A percentile compares a stretch with the other conserved stretches of the same genome.
Conservation (phyloP, 2,888 invertebrate species). For the Drosophila formosana region DNA sequence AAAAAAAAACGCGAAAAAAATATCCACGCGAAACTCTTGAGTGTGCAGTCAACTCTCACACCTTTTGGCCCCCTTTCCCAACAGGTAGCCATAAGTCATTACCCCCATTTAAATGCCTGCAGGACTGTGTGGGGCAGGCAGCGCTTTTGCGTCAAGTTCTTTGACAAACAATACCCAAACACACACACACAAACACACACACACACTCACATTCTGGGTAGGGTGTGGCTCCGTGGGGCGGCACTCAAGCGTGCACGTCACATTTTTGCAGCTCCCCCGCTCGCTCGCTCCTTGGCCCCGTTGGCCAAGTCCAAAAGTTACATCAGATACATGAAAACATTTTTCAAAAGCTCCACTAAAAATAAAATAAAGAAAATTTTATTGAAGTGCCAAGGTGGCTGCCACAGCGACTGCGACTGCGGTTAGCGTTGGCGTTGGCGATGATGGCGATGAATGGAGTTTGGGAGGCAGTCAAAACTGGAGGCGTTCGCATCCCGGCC, state of each 20-base stretch:
- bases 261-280: constrained; percentile 65
- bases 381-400: constrained; percentile 75
- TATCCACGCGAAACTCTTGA: constrained; percentile 28
- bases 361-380: constrained; percentile 78
- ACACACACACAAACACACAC: constrained; percentile 10
- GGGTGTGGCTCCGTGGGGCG: constrained; percentile 32
- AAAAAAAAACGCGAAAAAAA: background rate
- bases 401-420: constrained; percentile 5
- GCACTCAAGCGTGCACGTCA: constrained; percentile 78
- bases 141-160: constrained; percentile 64
- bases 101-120: constrained; percentile 63
- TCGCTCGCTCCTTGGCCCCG: constrained; percentile 14
- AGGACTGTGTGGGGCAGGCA: constrained; percentile 26
- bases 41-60: constrained; percentile 38
- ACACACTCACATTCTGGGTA: constrained; percentile 10
- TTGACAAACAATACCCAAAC: constrained; percentile 71
- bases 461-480: constrained; percentile 29
- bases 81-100: constrained; percentile 70
- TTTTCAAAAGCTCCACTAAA: constrained; percentile 79
- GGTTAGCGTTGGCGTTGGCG: background rate
- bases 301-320: constrained; percentile 61
- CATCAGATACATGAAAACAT: constrained; percentile 79
- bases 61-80: constrained; percentile 16
- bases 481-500: constrained; percentile 54
- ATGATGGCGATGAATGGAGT: background rate